Evolutionary conservation across 2,888 invertebrate genomes (phyloP).

Genomic region (Serrognathus titanus): DNA sequence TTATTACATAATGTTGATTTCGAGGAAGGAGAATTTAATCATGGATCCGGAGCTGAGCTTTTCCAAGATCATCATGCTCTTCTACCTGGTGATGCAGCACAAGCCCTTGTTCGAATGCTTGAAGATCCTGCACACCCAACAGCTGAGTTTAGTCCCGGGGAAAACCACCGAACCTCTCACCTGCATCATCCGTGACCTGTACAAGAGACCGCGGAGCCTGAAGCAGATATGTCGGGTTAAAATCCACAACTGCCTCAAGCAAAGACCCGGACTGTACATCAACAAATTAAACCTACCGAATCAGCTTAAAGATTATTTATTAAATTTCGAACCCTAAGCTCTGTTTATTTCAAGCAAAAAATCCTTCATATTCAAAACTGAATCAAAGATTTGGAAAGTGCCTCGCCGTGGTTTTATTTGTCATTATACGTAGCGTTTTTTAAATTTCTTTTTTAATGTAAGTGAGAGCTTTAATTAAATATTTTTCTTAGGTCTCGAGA

Average conservation of each 20-base stretch:
- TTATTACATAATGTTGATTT: constrained; percentile 68
- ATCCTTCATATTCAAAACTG: too few species aligned
- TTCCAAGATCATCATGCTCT: constrained; percentile 63
- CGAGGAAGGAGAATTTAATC: constrained; percentile 62
- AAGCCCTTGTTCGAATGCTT: constrained; percentile 66
- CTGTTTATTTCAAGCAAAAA: not conserved
- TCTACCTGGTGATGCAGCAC: constrained; percentile 66
- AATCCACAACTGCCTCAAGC: constrained; percentile 64
- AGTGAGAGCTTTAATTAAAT: too few species aligned
- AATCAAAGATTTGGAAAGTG: too few species aligned
- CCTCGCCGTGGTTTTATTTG: too few species aligned
- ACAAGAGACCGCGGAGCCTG: constrained; percentile 65
- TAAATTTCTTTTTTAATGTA: too few species aligned
- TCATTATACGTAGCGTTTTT: too few species aligned
- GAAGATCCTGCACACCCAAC: constrained; percentile 62
- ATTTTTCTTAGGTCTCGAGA: too few species aligned
- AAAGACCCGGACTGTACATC: constrained; percentile 62
- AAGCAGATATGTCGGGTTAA: constrained; percentile 68
- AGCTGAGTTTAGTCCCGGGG: constrained; percentile 60
- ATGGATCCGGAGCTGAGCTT: constrained; percentile 62
- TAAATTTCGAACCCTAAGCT: constrained; percentile 59
- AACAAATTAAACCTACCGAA: constrained; percentile 66
- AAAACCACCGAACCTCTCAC: constrained; percentile 62
- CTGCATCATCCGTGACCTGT: constrained; percentile 60
- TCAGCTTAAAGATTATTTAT: constrained; percentile 65